Evolutionary conservation across 2,113 vertebrate genomes (phyloP).

Genomic region (Percopsis transmontana): DNA sequence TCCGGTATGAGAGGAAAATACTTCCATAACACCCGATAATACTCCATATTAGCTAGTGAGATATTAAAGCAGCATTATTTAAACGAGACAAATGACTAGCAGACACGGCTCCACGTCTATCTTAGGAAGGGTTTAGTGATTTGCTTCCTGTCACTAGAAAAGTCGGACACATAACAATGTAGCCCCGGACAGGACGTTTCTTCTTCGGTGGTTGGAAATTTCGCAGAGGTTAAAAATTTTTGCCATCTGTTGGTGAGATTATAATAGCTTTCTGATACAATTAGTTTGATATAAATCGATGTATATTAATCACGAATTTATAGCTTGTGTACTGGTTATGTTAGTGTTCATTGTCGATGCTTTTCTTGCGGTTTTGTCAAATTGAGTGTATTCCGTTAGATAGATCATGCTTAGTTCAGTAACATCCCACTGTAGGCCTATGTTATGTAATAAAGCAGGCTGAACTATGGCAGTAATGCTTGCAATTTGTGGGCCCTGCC

Average conservation of each 20-base stretch:
- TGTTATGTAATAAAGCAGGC: no score
- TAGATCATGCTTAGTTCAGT: no score
- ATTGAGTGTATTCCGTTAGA: no score
- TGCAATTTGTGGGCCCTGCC: no score
- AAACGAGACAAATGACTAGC: background rate
- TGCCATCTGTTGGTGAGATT: conserved; percentile 7
- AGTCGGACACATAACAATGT: conserved; percentile 6
- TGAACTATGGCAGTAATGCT: no score
- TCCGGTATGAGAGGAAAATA: conserved; percentile 1
- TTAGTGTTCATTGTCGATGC: no score
- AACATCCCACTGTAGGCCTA: no score
- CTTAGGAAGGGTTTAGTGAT: background rate
- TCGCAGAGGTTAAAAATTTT: background rate
- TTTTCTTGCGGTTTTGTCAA: no score
- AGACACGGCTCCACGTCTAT: conserved; percentile 52
- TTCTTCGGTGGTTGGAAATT: background rate
- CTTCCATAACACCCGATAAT: background rate
- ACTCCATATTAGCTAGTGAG: conserved; percentile 19
- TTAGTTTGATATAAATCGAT: no score
- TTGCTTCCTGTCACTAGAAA: background rate
- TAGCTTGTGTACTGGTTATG: no score
- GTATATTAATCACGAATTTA: no score
- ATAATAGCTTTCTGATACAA: background rate
- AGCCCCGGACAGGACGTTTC: background rate
- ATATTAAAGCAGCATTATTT: conserved; percentile 1